phyloP scores from a whole-genome alignment of 2,113 vertebrate species.

The Fregetta grallaria region DNA sequence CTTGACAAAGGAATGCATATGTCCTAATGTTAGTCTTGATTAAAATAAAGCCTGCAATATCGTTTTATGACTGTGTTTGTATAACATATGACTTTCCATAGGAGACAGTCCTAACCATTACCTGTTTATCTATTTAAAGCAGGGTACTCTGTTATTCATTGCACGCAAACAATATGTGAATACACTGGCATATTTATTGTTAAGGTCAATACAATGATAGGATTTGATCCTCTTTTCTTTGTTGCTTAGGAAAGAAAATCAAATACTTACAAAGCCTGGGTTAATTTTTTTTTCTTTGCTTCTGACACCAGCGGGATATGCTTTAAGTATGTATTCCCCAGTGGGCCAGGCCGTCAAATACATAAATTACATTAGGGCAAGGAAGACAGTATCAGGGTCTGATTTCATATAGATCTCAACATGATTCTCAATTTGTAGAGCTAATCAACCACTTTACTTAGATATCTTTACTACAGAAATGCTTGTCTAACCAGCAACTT shows the following conservation, averaged over 20 bases:
- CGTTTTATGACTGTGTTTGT: conserved; percentile 42
- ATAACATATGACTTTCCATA: conserved; percentile 51
- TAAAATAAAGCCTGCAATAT: conserved; percentile 45
- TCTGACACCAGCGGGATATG: background rate
- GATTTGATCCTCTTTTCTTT: conserved; percentile 27
- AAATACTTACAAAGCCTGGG: background rate
- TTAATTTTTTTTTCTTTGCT: conserved; percentile 8
- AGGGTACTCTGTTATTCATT: conserved; percentile 50
- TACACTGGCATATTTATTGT: conserved; percentile 54
- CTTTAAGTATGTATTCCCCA: conserved; percentile 14
- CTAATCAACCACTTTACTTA: conserved; percentile 36
- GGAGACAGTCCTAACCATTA: conserved; percentile 45
- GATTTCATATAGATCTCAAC: conserved; percentile 23
- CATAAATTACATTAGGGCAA: conserved; percentile 19
- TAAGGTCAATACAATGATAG: conserved; percentile 59
- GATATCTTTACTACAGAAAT: conserved; percentile 3
- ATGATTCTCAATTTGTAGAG: conserved; percentile 55
- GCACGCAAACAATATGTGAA: conserved; percentile 4
- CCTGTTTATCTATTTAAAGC: conserved; percentile 58
- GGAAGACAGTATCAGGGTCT: conserved; percentile 21
- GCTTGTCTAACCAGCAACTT: conserved; percentile 26
- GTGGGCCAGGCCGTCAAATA: background rate
- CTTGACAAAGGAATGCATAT: conserved; percentile 17
- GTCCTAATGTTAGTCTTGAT: conserved; percentile 4
- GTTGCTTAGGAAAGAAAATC: conserved; percentile 14